Evolutionary conservation across 2,888 invertebrate species (phyloP).

Genomic region (Apodemia mormo): DNA sequence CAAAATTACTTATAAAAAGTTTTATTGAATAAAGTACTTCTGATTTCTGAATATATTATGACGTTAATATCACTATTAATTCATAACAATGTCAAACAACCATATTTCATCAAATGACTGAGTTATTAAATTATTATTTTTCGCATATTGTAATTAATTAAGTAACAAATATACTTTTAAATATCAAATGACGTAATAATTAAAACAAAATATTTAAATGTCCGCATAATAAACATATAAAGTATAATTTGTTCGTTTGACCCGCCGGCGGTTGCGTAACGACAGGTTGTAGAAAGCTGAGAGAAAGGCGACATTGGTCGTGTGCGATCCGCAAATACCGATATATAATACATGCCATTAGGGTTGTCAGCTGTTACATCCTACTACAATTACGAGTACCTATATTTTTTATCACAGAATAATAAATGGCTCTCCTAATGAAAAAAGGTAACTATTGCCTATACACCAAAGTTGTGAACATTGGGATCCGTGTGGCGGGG

Average conservation of each 20-base stretch:
- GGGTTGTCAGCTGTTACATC: not conserved
- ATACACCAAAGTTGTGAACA: no score
- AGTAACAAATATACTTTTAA: not conserved
- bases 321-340: constrained; percentile 47
- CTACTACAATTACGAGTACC: no score
- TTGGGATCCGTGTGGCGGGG: no score
- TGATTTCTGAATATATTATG: no score
- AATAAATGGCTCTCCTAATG: no score
- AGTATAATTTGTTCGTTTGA: constrained; percentile 12
- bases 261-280: constrained; percentile 37
- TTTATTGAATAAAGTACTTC: no score
- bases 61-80: no score
- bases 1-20: no score
- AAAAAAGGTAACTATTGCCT: no score
- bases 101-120: not conserved
- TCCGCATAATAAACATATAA: constrained; percentile 5
- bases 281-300: constrained; percentile 57
- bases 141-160: not conserved
- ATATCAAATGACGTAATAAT: constrained; percentile 8
- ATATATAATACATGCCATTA: constrained; percentile 9
- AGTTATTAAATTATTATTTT: constrained; percentile 1
- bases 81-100: not conserved
- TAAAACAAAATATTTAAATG: not conserved
- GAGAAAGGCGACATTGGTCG: constrained; percentile 55
- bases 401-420: no score